Conservation (phyloP, 1,140 invertebrate genomes). For the Drosophila mojavensis region DNA sequence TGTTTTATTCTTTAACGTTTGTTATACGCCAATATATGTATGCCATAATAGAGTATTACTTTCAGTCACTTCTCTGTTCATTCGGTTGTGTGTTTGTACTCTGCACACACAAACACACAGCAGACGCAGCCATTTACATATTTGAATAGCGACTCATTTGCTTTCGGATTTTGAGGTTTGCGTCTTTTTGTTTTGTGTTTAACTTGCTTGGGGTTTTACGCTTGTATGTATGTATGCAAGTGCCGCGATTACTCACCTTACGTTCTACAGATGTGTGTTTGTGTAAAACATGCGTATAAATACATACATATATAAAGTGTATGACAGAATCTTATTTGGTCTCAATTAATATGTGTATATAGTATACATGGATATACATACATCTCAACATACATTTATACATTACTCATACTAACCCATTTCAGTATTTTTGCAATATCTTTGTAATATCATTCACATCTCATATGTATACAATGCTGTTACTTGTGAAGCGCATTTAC, state of each 20-base stretch:
- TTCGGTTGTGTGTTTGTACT: conserved; percentile 12
- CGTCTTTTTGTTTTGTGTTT: conserved; percentile 8
- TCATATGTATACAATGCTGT: too few species aligned
- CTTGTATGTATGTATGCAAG: neutral
- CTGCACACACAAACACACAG: neutral
- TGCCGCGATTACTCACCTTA: conserved; percentile 21
- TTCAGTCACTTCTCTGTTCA: neutral
- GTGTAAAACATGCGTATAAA: too few species aligned
- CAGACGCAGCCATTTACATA: neutral
- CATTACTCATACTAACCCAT: too few species aligned
- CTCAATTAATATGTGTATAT: neutral
- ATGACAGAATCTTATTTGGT: too few species aligned
- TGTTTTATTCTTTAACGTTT: too few species aligned
- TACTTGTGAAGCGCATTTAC: neutral
- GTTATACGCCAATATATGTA: neutral
- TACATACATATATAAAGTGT: too few species aligned
- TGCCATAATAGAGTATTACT: conserved; percentile 5
- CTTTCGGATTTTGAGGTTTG: conserved; percentile 16
- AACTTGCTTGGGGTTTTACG: neutral
- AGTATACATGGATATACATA: too few species aligned
- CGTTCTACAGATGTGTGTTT: neutral
- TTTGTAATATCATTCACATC: too few species aligned
- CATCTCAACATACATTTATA: too few species aligned
- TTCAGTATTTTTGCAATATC: too few species aligned
- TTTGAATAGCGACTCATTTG: conserved; percentile 40